These are phyloP conservation scores for Celastrina argiolus DNA, from an alignment of 2,888 invertebrate genomes.

Conservation along the genomic window DNA sequence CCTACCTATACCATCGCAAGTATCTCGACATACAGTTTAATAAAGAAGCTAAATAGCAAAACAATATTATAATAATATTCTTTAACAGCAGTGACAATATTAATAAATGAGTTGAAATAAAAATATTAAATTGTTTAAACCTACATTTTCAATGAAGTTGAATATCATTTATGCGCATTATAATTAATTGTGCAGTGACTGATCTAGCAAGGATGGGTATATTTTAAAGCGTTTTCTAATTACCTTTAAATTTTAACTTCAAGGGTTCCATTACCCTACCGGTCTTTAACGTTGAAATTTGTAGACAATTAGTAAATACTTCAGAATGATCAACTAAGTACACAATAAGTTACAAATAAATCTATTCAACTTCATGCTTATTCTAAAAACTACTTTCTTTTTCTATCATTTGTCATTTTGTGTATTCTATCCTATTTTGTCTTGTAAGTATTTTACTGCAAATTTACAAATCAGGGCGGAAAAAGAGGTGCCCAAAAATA, in stretches of 20 bases:
- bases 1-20: background rate
- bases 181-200: no score
- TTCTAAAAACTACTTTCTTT: no score
- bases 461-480: background rate
- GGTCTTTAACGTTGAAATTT: no score
- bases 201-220: no score
- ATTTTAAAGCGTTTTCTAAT: no score
- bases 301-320: no score
- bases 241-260: no score
- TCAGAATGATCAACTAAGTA: background rate
- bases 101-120: background rate
- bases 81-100: no score
- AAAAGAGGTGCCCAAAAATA: background rate
- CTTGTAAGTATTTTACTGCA: background rate
- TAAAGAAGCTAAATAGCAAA: background rate
- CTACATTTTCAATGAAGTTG: background rate
- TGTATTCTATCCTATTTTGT: background rate
- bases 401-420: no score
- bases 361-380: background rate
- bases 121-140: background rate
- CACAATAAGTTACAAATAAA: background rate
- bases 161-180: no score
- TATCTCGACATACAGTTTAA: background rate
- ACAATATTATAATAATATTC: background rate
- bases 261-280: no score